phyloP scores from a whole-genome alignment of 2,888 invertebrate species.

The Tachina fera region DNA sequence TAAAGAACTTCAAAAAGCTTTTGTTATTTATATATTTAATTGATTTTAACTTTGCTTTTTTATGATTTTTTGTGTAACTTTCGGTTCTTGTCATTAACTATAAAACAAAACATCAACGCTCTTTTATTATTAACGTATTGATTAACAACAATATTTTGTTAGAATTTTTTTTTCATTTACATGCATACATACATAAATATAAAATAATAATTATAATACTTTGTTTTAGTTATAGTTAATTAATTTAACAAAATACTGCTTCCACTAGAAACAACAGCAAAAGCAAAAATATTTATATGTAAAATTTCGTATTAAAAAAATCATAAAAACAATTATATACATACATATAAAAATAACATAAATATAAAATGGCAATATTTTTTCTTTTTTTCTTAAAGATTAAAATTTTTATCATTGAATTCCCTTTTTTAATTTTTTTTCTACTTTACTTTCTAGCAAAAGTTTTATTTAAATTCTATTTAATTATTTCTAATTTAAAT shows the following conservation, averaged over 20 bases:
- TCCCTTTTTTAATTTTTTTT: constrained; percentile 23
- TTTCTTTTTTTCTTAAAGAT: constrained; percentile 43
- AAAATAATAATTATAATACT: constrained; percentile 15
- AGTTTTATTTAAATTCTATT: constrained; percentile 39
- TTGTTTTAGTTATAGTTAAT: constrained; percentile 54
- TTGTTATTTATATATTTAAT: constrained; percentile 60
- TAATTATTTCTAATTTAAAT: constrained; percentile 14
- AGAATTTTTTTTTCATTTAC: constrained; percentile 25
- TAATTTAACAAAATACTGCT: constrained; percentile 61
- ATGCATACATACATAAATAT: neutral
- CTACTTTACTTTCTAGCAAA: constrained; percentile 41
- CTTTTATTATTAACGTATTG: constrained; percentile 40
- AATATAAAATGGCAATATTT: constrained; percentile 65
- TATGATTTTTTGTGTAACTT: constrained; percentile 26
- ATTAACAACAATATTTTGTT: constrained; percentile 56
- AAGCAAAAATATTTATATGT: constrained; percentile 59
- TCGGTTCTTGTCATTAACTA: constrained; percentile 49
- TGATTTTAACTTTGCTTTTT: constrained; percentile 24
- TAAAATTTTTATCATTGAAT: constrained; percentile 51
- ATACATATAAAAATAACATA: constrained; percentile 23
- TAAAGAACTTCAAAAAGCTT: constrained; percentile 27
- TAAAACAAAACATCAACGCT: constrained; percentile 50
- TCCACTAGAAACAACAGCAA: constrained; percentile 62
- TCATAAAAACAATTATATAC: constrained; percentile 49
- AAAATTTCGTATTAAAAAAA: constrained; percentile 61